Evolutionary conservation across 2,888 invertebrate genomes (phyloP).

Genomic region (Xestia xanthographa): DNA sequence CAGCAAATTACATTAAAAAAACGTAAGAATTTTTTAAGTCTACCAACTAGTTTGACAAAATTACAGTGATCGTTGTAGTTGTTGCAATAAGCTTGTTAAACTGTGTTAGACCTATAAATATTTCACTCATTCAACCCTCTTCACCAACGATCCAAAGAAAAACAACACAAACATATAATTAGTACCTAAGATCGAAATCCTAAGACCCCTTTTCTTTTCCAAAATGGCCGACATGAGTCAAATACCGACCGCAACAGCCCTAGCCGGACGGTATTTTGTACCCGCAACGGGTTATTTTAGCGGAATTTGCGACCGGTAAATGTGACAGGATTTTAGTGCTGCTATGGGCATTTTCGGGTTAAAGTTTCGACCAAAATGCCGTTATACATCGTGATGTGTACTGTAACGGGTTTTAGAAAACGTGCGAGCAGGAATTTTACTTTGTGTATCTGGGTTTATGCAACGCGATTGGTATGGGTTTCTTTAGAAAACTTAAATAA

Average conservation of each 20-base stretch:
- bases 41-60: not conserved
- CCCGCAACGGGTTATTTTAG: constrained; percentile 69
- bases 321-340: constrained; percentile 72
- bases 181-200: constrained; percentile 46
- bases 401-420: constrained; percentile 33
- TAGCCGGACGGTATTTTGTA: constrained; percentile 64
- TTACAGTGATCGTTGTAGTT: not conserved
- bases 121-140: not conserved
- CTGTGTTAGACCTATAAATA: not conserved
- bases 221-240: constrained; percentile 60
- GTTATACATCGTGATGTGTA: constrained; percentile 45
- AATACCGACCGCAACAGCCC: constrained; percentile 60
- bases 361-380: constrained; percentile 57
- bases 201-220: constrained; percentile 14
- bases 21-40: too few species aligned
- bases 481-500: not conserved
- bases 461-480: too few species aligned
- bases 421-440: constrained; percentile 2
- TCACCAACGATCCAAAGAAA: constrained; percentile 18
- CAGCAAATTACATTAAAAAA: too few species aligned
- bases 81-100: not conserved
- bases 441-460: not conserved
- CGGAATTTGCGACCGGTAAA: constrained; percentile 70
- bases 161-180: constrained; percentile 51
- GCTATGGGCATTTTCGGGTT: constrained; percentile 64